Conservation (phyloP, 2,113 vertebrate species). For the Copsychus sechellarum region DNA sequence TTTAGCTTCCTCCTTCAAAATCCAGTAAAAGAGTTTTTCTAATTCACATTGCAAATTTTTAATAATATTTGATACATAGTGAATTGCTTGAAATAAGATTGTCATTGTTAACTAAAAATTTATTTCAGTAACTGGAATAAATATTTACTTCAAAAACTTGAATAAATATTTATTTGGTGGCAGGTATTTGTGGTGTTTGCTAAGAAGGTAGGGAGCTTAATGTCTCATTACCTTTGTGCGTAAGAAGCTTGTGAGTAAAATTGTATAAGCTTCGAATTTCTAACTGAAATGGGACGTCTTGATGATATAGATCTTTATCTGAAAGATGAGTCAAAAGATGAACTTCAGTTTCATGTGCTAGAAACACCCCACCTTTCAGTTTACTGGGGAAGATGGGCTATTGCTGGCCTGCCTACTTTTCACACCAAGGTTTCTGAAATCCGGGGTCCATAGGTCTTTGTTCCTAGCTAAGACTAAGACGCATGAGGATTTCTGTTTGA, state of each 20-base stretch:
- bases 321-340: neutral
- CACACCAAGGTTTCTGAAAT: neutral
- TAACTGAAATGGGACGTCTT: neutral
- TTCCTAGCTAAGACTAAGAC: neutral
- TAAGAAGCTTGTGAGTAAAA: neutral
- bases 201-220: constrained; percentile 22
- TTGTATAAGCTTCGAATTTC: neutral
- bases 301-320: neutral
- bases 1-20: neutral
- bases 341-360: neutral
- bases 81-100: neutral
- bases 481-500: neutral
- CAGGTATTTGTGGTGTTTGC: constrained; percentile 13
- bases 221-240: constrained; percentile 9
- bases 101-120: neutral
- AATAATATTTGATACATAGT: neutral
- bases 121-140: neutral
- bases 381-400: neutral
- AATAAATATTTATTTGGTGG: constrained; percentile 15
- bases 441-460: neutral
- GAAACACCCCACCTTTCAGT: neutral
- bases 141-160: neutral
- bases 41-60: neutral
- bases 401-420: neutral
- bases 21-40: neutral